Evolutionary conservation across 2,113 vertebrate genomes (phyloP).

Genomic region (Genyomyrus donnyi): DNA sequence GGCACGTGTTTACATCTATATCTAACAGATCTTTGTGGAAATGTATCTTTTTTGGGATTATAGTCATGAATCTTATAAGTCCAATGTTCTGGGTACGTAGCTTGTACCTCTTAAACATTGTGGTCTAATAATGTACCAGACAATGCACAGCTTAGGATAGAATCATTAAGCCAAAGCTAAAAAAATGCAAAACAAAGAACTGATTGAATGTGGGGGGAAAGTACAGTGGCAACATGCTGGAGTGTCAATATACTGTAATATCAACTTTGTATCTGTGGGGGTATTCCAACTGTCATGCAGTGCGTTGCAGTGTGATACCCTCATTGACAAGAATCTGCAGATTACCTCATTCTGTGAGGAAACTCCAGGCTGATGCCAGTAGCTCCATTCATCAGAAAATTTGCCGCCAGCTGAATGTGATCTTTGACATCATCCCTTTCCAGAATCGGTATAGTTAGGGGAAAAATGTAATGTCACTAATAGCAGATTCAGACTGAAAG

Average conservation of each 20-base stretch:
- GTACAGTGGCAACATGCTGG: background rate
- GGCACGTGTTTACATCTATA: background rate
- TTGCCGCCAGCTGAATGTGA: conserved; percentile 10
- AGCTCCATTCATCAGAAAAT: conserved; percentile 10
- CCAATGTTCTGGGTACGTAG: background rate
- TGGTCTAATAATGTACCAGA: background rate
- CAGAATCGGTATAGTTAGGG: background rate
- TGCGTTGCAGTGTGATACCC: background rate
- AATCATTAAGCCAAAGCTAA: background rate
- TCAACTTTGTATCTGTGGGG: background rate
- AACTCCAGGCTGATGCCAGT: background rate
- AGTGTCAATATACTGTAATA: background rate
- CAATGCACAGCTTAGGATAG: background rate
- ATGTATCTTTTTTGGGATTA: conserved; percentile 34
- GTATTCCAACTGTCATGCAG: background rate
- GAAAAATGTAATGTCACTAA: background rate
- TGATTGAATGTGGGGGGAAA: background rate
- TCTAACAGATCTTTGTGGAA: background rate
- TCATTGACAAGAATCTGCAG: background rate
- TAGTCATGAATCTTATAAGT: conserved; percentile 30
- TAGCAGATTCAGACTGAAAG: background rate
- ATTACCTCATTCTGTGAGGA: conserved; percentile 7
- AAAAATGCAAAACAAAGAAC: background rate
- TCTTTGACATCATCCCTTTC: conserved; percentile 8
- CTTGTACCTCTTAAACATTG: background rate